A percentile compares a stretch with the other conserved stretches of the same genome.
Conservation (phyloP, 2,797 vertebrate genomes). For the Pogonophryne albipinna region DNA sequence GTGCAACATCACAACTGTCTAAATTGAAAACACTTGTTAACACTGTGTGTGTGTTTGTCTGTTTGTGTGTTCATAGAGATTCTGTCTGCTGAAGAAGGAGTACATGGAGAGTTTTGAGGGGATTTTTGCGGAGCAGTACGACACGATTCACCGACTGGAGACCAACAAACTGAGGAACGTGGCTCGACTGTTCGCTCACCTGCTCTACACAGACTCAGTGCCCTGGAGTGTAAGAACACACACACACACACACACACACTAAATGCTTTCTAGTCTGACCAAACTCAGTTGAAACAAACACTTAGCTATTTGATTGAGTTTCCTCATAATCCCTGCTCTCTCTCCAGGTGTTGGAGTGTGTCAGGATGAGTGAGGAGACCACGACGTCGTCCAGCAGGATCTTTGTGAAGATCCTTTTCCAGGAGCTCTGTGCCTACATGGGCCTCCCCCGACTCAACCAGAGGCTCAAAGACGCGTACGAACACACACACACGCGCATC, state of each 20-base stretch:
- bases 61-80: conserved; percentile 84
- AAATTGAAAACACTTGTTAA: too few relatives aligned
- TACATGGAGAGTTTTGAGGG: conserved; percentile 98
- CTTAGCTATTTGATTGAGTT: not conserved
- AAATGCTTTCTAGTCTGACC: not conserved
- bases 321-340: not conserved
- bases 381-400: conserved; percentile 98
- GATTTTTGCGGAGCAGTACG: conserved; percentile 97
- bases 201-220: conserved; percentile 96
- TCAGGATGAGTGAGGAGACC: conserved; percentile 96
- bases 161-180: conserved; percentile 99
- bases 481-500: conserved; percentile 1
- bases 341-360: conserved; percentile 93
- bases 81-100: conserved; percentile 97
- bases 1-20: too few relatives aligned
- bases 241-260: not conserved
- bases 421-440: conserved; percentile 99
- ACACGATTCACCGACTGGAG: conserved; percentile 97
- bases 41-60: not conserved
- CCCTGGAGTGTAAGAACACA: conserved; percentile 94
- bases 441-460: conserved; percentile 96
- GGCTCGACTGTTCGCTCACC: conserved; percentile 97
- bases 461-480: conserved; percentile 94
- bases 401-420: conserved; percentile 99
- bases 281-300: not conserved